These are phyloP conservation scores for Neotoxoptera formosana DNA, from an alignment of 1,140 invertebrate genomes.

Conservation along the genomic window DNA sequence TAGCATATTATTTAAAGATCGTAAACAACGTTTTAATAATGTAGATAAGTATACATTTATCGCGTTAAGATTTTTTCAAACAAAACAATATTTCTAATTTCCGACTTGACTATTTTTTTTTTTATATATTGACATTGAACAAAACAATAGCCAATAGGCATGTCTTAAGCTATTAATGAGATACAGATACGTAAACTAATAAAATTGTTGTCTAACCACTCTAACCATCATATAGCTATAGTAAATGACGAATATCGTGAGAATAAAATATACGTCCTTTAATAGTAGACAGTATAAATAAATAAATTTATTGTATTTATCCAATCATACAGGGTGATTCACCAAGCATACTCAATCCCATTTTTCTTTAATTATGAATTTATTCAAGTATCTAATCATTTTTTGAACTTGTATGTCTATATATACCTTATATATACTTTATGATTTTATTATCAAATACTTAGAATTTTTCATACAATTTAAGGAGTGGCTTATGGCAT, in stretches of 20 bases:
- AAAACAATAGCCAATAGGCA: not conserved
- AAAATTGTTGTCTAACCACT: not conserved
- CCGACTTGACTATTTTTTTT: not conserved
- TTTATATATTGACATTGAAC: not conserved
- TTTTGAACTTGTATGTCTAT: not conserved
- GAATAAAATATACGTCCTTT: not conserved
- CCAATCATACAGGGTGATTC: not conserved
- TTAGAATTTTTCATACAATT: not conserved
- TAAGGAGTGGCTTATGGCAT: not conserved
- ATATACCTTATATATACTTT: not conserved
- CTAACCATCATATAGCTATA: not conserved
- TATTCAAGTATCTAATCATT: not conserved
- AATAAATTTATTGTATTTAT: too few relatives aligned
- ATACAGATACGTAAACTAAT: not conserved
- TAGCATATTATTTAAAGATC: not conserved
- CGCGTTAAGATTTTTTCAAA: not conserved
- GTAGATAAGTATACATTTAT: not conserved
- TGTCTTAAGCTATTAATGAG: not conserved
- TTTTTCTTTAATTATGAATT: not conserved
- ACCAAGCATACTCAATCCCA: not conserved
- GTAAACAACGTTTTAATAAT: not conserved
- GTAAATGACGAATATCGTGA: not conserved
- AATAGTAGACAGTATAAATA: not conserved
- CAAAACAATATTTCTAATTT: not conserved
- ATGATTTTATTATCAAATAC: not conserved